These are phyloP conservation scores for Drosophila micromelanica DNA, from an alignment of 1,140 invertebrate genomes.

Conservation along the genomic window DNA sequence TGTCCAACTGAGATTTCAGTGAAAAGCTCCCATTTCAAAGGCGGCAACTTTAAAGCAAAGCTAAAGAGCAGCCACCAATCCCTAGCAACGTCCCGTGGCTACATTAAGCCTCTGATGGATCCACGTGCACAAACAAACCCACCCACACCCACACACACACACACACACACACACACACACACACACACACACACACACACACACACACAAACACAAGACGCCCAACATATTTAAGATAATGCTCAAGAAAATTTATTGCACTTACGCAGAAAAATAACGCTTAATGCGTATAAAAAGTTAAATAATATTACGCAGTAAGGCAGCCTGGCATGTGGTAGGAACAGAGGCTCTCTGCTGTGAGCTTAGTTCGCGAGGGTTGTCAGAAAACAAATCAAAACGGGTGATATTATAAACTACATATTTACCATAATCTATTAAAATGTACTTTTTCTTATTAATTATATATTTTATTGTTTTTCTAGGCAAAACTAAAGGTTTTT, in stretches of 20 bases:
- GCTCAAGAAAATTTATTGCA: constrained; percentile 75
- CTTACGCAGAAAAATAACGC: constrained; percentile 59
- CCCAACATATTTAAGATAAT: constrained; percentile 65
- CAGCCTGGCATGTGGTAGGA: neutral
- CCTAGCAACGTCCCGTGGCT: constrained; percentile 12
- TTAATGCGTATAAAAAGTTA: constrained; percentile 69
- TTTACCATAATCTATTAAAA: neutral
- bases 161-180: no score
- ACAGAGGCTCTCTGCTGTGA: neutral
- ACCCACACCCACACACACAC: neutral
- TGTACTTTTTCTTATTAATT: no score
- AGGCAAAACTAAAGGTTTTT: no score
- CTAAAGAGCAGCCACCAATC: neutral
- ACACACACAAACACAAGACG: constrained; percentile 16
- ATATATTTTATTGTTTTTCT: no score
- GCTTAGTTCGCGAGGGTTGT: constrained; percentile 1
- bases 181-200: constrained; percentile 8
- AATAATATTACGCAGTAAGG: constrained; percentile 57
- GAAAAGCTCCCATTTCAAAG: constrained; percentile 7
- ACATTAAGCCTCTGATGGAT: constrained; percentile 21
- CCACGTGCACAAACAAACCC: constrained; percentile 1
- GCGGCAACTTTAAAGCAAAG: constrained; percentile 22
- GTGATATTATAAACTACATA: neutral
- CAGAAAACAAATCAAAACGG: neutral
- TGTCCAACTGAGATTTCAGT: constrained; percentile 23